Evolutionary conservation across 1,140 invertebrate genomes (phyloP).

Genomic region (Lepidurus arcticus): DNA sequence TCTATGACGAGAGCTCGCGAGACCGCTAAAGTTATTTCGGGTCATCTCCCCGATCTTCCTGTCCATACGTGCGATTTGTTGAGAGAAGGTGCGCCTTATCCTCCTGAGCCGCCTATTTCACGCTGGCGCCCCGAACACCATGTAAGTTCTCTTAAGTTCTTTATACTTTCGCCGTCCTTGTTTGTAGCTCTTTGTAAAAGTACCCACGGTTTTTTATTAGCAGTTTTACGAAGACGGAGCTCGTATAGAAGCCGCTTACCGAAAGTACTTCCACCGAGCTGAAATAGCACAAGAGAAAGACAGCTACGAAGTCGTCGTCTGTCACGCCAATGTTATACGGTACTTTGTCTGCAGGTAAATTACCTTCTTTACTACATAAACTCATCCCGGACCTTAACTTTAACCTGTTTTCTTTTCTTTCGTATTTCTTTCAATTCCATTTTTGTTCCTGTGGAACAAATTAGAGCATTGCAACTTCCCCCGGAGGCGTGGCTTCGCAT

Average conservation of each 20-base stretch:
- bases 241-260: conserved; percentile 92
- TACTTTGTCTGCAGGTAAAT: conserved; percentile 89
- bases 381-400: not conserved
- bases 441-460: conserved; percentile 40
- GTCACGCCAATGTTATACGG: conserved; percentile 96
- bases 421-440: not conserved
- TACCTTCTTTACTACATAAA: not conserved
- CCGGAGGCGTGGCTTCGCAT: conserved; percentile 94
- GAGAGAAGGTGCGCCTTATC: conserved; percentile 88
- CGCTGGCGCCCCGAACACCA: conserved; percentile 76
- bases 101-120: conserved; percentile 76
- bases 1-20: conserved; percentile 90
- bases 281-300: conserved; percentile 70
- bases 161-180: not conserved
- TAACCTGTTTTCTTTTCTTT: not conserved
- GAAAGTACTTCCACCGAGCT: conserved; percentile 89
- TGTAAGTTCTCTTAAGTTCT: conserved; percentile 52
- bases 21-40: conserved; percentile 76
- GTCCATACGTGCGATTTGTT: conserved; percentile 63
- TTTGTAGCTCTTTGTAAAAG: not conserved
- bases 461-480: conserved; percentile 91
- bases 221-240: conserved; percentile 93
- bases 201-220: conserved; percentile 45
- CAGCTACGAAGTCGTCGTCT: conserved; percentile 87
- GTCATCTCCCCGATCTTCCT: conserved; percentile 54